These are phyloP conservation scores for Eurystomus glaucurus DNA, from an alignment of 2,797 vertebrate species.

Conservation along the genomic window DNA sequence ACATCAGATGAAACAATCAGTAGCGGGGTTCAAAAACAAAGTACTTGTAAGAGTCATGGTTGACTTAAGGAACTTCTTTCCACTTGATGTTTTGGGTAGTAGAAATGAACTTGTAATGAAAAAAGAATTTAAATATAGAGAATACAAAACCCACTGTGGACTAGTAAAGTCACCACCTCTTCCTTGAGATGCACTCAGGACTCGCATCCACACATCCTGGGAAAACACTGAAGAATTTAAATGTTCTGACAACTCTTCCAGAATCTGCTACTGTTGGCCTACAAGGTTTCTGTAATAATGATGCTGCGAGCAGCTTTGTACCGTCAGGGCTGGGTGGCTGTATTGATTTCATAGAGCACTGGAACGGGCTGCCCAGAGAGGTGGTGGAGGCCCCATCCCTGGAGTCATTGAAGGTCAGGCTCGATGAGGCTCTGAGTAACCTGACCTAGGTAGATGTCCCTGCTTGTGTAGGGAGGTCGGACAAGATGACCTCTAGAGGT, in stretches of 20 bases:
- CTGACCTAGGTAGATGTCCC: too few relatives aligned
- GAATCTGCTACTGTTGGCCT: not conserved
- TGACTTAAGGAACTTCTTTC: not conserved
- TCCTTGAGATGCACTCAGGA: not conserved
- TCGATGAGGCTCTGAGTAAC: too few relatives aligned
- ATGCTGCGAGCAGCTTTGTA: fast-evolving
- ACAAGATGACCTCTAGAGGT: too few relatives aligned
- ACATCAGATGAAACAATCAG: not conserved
- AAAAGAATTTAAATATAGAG: not conserved
- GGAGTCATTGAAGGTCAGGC: too few relatives aligned
- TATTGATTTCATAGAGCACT: not conserved
- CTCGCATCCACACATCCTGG: not conserved
- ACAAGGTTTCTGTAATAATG: not conserved
- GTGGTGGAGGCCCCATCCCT: too few relatives aligned
- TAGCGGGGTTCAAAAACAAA: fast-evolving
- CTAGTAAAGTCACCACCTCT: not conserved
- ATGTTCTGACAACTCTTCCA: not conserved
- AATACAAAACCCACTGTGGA: fast-evolving
- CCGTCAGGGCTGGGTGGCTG: not conserved
- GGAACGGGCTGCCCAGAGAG: too few relatives aligned
- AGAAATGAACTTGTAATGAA: not conserved
- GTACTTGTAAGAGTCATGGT: fast-evolving
- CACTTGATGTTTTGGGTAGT: not conserved
- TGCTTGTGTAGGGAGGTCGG: too few relatives aligned
- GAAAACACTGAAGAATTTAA: not conserved